phyloP scores from a whole-genome alignment of 2,797 vertebrate genomes.

The Echeneis naucrates region DNA sequence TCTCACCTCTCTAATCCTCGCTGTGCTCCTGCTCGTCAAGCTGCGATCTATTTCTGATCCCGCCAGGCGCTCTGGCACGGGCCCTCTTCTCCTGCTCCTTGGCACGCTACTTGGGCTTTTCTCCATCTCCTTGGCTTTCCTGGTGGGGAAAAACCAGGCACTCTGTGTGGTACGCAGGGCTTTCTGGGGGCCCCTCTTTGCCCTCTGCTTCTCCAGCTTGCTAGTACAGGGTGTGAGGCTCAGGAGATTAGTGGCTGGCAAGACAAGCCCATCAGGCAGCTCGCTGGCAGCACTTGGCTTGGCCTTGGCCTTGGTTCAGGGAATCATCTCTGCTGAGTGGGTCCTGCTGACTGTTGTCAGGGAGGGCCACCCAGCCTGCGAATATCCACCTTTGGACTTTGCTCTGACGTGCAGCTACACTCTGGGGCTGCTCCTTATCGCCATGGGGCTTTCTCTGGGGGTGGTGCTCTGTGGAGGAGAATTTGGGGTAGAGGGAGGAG shows the following conservation, averaged over 20 bases:
- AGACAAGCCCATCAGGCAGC: conserved; percentile 84
- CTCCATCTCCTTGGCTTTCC: conserved; percentile 92
- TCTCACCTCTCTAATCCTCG: conserved; percentile 89
- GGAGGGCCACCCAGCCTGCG: conserved; percentile 91
- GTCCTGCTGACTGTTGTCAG: conserved; percentile 92
- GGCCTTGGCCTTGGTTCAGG: conserved; percentile 92
- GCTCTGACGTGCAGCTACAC: conserved; percentile 93
- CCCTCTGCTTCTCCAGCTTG: conserved; percentile 96
- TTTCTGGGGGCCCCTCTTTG: conserved; percentile 94
- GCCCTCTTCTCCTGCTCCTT: conserved; percentile 93
- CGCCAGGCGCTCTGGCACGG: conserved; percentile 89
- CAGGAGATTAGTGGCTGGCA: conserved; percentile 87
- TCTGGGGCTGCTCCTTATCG: conserved; percentile 88
- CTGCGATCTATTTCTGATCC: conserved; percentile 91
- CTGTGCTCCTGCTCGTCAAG: conserved; percentile 88
- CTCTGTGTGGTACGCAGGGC: conserved; percentile 92
- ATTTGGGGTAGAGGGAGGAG: conserved; percentile 78
- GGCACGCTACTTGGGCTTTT: conserved; percentile 92
- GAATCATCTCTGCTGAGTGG: conserved; percentile 95
- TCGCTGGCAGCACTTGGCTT: conserved; percentile 87
- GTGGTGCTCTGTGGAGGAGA: conserved; percentile 93
- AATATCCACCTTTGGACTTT: conserved; percentile 95
- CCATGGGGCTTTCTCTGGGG: conserved; percentile 87
- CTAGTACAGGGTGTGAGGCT: conserved; percentile 93
- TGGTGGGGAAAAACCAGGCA: conserved; percentile 91